Base-by-base conservation (phyloP, 2,888 invertebrate species). In the Rhagium mordax region DNA sequence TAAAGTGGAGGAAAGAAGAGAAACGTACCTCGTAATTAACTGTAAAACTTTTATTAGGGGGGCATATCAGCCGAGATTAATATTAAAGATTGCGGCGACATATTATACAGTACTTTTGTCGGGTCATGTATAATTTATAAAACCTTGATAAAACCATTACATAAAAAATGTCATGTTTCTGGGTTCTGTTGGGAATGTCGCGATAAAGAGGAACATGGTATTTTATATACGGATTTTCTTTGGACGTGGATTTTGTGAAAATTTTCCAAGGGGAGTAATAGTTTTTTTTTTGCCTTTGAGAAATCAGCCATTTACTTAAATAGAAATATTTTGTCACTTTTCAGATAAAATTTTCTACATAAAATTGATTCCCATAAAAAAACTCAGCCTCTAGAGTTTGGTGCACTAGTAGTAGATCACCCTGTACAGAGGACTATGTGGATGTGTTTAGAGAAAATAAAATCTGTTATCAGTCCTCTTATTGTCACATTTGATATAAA, bases 91-190 rank as follows among this genome's bases (percentile, higher is more conserved):
- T 59, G 59, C 20, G 3, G 59, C 0, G 33, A 33, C 59, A 59
- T 59, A 59, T 59, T 59, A 59, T 33, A 59, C 33, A 33, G 16
- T 29, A 59, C 59, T 59, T 33, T 59, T 29, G 33, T 59, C 29
- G 59, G 59, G 59, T 59, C 59, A 59, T 59, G 59, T 59, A 59
- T 59, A 59, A 59, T 59, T 59, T 59, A 59, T 59, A 59, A 59
- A 59, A 33, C 59, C 33, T 59, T 59, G 59, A 59, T 59, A 59
- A 59, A 41, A 59, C 29, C 33, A 20, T 59, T 33, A 59, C 59
- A 59, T 33, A 16, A 59, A 59, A 59, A 59, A 29, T 33, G 59
- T 59, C 55, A 33, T 59, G 59, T 59, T 59, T 13, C 33, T 59
- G 59, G 24, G 18, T 41, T 29, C 33, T 33, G 59, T 20, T 18